These are phyloP conservation scores for Hesperia comma DNA, from an alignment of 2,888 invertebrate species.

Conservation along the genomic window DNA sequence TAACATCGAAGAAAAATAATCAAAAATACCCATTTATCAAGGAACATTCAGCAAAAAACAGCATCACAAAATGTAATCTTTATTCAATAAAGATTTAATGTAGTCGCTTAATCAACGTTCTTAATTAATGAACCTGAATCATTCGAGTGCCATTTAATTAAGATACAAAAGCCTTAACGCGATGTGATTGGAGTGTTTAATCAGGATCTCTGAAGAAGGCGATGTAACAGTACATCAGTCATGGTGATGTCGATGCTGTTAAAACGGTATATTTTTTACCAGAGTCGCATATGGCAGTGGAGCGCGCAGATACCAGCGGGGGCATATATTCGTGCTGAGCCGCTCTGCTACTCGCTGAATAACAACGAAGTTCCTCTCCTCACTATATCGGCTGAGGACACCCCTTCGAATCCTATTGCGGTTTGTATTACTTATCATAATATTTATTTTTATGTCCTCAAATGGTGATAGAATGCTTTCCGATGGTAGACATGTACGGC, in stretches of 20 bases:
- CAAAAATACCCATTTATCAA: too few relatives aligned
- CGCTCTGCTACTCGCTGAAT: conserved; percentile 88
- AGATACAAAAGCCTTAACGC: neutral
- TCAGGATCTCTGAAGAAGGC: conserved; percentile 24
- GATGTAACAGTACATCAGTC: conserved; percentile 21
- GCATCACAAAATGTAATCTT: too few relatives aligned
- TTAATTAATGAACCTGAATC: neutral
- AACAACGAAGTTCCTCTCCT: conserved; percentile 90
- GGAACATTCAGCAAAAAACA: too few relatives aligned
- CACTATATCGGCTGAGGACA: conserved; percentile 88
- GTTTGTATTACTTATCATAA: conserved; percentile 57
- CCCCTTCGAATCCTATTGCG: conserved; percentile 80
- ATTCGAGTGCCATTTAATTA: neutral
- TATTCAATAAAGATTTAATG: neutral
- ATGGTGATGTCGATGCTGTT: conserved; percentile 21
- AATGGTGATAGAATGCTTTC: neutral
- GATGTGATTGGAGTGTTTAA: conserved; percentile 16
- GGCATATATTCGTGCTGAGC: conserved; percentile 86
- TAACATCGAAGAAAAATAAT: too few relatives aligned
- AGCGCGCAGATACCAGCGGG: conserved; percentile 72
- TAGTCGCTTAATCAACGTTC: neutral
- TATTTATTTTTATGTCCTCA: neutral
- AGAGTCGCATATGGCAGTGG: conserved; percentile 87
- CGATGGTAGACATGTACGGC: too few relatives aligned
- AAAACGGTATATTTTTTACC: conserved; percentile 44